Base-by-base conservation (phyloP, 2,113 vertebrate genomes). In the Antennarius striatus region DNA sequence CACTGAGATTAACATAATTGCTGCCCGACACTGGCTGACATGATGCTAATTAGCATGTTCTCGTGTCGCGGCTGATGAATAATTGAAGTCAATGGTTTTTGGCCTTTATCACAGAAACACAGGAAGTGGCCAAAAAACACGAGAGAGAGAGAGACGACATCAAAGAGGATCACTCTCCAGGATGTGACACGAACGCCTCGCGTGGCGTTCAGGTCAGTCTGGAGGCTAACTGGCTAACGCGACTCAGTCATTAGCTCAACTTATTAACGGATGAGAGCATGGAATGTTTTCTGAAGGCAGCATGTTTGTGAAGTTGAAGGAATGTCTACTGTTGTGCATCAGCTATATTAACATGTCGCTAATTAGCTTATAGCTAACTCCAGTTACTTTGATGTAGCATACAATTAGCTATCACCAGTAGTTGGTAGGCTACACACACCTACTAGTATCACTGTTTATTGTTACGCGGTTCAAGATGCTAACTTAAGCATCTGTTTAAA, bases 1-100 rank as follows among this genome's bases (percentile, higher is more conserved):
- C 73, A 74, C 48, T 62, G 63, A 46, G 42, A 89, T 89, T 88
- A 76, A 32, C 85, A 86, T 86, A 86, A 89, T 84, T 86, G 75
- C 59, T 68, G 70, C 75, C 65, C 83, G 69, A 80, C 73, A 82
- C 63, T 71, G 32, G 39, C 59, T 73, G 71, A 78, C 83, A 83
- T 68, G 67, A 82, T 76, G 63, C 66, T 81, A 82, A 83, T 86
- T 81, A 87, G 73, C 77, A 73, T 81, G 71, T 68, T 75, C 63
- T 43, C 5, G n/a, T 78, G 76, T 74, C 64, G 30, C 4, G 1
- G 15, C 12, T 11, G 10, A 57, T 63, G 49, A 56, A 72, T 77
- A 63, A 83, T 76, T 68, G 42, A 77, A 77, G 66, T 76, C 63
- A 79, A 73, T 69, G 62, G 16, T 79, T 79, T 80, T 66, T 67